Conservation (phyloP, 2,888 invertebrate species). For the Blastobasis adustella region DNA sequence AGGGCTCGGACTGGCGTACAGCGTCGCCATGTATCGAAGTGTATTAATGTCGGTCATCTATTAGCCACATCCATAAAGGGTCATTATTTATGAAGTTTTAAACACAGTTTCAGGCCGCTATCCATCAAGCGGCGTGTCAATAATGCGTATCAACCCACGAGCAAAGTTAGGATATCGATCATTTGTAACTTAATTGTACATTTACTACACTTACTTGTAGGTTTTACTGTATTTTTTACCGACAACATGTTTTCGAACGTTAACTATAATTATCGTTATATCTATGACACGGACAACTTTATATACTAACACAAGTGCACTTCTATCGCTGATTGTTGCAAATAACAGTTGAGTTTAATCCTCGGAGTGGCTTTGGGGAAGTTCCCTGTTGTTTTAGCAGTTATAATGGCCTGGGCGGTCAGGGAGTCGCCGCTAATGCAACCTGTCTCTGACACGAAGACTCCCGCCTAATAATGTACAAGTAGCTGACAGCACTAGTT, state of each 20-base stretch:
- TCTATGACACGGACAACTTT: too few relatives aligned
- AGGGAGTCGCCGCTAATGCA: conserved; percentile 50
- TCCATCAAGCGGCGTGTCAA: conserved; percentile 60
- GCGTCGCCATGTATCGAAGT: not conserved
- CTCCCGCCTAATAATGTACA: not conserved
- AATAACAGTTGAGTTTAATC: conserved; percentile 40
- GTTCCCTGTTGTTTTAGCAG: conserved; percentile 52
- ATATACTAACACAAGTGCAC: too few relatives aligned
- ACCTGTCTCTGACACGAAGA: conserved; percentile 21
- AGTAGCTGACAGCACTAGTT: too few relatives aligned
- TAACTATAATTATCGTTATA: too few relatives aligned
- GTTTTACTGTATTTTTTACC: conserved; percentile 4
- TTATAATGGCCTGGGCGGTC: conserved; percentile 52
- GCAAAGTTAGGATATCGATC: conserved; percentile 54
- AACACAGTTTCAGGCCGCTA: conserved; percentile 39
- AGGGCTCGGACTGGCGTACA: too few relatives aligned
- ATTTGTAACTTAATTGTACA: conserved; percentile 52
- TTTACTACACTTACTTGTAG: conserved; percentile 15
- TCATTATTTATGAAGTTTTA: conserved; percentile 41
- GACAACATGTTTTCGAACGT: too few relatives aligned
- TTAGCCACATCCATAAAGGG: conserved; percentile 9
- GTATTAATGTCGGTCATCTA: not conserved
- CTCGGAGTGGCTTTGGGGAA: conserved; percentile 46
- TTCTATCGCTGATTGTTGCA: conserved; percentile 22
- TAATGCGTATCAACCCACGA: conserved; percentile 35